These are phyloP conservation scores for Aricia artaxerxes DNA, from an alignment of 2,888 invertebrate species.

Conservation along the genomic window DNA sequence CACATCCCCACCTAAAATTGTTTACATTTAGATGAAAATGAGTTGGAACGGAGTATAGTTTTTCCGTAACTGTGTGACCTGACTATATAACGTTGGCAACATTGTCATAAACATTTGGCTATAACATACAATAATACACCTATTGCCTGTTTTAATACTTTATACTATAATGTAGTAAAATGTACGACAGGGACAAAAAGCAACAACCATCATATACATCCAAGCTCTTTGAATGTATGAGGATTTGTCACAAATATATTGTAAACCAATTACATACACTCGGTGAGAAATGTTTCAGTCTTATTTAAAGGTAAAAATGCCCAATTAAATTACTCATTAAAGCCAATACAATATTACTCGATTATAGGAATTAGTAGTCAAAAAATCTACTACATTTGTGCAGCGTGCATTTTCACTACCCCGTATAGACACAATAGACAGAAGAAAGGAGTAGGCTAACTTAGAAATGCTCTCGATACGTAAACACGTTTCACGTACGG, in stretches of 20 bases:
- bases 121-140: too few species aligned
- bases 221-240: not conserved
- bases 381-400: not conserved
- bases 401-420: not conserved
- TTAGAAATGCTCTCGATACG: too few species aligned
- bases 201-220: not conserved
- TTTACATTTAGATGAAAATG: too few species aligned
- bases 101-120: too few species aligned
- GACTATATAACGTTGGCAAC: too few species aligned
- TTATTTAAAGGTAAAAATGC: not conserved
- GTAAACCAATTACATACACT: not conserved
- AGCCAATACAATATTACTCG: slow-evolving; percentile 8
- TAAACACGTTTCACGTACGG: too few species aligned
- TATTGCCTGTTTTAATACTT: too few species aligned
- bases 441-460: not conserved
- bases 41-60: too few species aligned
- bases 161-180: too few species aligned
- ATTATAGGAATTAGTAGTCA: slow-evolving; percentile 33
- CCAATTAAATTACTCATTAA: slow-evolving; percentile 6
- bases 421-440: not conserved
- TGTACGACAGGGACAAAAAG: too few species aligned
- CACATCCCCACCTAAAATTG: too few species aligned
- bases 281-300: slow-evolving; percentile 10
- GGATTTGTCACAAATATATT: not conserved
- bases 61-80: too few species aligned